Evolutionary conservation across 2,888 invertebrate species (phyloP).

Genomic region (Cylloceria caligata): DNA sequence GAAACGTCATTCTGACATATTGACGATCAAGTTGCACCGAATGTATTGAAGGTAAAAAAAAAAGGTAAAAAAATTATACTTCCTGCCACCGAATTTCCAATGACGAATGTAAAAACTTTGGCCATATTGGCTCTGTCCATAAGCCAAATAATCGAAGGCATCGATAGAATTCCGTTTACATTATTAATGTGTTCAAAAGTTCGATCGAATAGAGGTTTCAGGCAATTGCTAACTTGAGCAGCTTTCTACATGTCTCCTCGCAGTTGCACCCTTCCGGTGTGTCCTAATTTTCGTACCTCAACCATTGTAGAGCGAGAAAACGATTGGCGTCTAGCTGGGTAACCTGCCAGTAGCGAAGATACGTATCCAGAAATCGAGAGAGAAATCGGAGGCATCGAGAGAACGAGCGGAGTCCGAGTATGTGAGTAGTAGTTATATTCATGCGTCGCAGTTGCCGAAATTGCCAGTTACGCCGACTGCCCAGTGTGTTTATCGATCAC

Average conservation of each 20-base stretch:
- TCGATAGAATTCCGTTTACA: slow-evolving; percentile 9
- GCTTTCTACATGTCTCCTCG: background rate
- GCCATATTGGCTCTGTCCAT: slow-evolving; percentile 1
- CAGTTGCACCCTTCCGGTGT: slow-evolving; percentile 16
- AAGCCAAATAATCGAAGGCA: slow-evolving; percentile 21
- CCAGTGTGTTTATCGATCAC: slow-evolving; percentile 70
- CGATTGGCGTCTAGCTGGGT: slow-evolving; percentile 41
- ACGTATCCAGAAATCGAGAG: slow-evolving; percentile 18
- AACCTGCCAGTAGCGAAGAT: slow-evolving; percentile 46
- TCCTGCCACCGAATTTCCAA: background rate
- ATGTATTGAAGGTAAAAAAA: background rate
- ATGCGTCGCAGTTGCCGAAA: slow-evolving; percentile 75
- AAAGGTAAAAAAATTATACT: background rate
- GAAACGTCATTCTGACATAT: background rate
- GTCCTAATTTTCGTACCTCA: slow-evolving; percentile 40
- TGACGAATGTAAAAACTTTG: slow-evolving; percentile 1
- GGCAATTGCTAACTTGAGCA: slow-evolving; percentile 37
- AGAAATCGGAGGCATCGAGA: slow-evolving; percentile 24
- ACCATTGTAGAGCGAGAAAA: slow-evolving; percentile 23
- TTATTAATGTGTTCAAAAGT: slow-evolving; percentile 55
- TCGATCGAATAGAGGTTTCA: slow-evolving; percentile 49
- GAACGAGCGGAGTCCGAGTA: slow-evolving; percentile 60
- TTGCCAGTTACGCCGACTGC: slow-evolving; percentile 76
- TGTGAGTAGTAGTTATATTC: slow-evolving; percentile 77
- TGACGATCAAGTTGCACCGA: background rate